Evolutionary conservation across 2,797 vertebrate species (phyloP).

Genomic region (Furcifer pardalis): DNA sequence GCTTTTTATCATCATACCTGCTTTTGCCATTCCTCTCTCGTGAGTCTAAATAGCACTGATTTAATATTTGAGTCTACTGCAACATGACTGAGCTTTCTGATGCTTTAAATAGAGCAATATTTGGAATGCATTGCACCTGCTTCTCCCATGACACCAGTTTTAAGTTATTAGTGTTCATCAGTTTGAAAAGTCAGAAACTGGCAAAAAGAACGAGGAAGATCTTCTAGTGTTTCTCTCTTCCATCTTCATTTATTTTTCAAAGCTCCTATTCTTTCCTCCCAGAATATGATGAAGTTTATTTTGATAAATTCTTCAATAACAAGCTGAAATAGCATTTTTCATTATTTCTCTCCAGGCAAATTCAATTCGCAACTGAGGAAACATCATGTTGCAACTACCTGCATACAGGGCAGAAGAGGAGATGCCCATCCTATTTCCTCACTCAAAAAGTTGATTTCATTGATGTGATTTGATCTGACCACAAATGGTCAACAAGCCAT

Average conservation of each 20-base stretch:
- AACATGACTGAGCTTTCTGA: constrained; percentile 54
- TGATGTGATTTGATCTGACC: too few relatives aligned
- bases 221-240: constrained; percentile 15
- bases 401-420: too few relatives aligned
- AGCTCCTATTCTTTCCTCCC: not conserved
- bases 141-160: constrained; percentile 64
- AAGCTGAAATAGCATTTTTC: not conserved
- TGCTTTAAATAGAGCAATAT: constrained; percentile 82
- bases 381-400: too few relatives aligned
- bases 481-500: too few relatives aligned
- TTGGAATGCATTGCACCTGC: constrained; percentile 74
- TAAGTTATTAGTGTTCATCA: constrained; percentile 40
- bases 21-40: constrained; percentile 71
- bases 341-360: not conserved
- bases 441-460: too few relatives aligned
- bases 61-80: constrained; percentile 53
- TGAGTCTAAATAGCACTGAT: constrained; percentile 39
- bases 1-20: constrained; percentile 74
- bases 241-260: not conserved
- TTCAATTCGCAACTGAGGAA: not conserved
- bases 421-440: too few relatives aligned
- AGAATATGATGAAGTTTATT: not conserved
- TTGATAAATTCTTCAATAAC: not conserved
- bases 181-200: constrained; percentile 55
- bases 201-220: not conserved